A percentile compares a stretch with the other conserved stretches of the same genome.
phyloP scores from a whole-genome alignment of 2,888 invertebrate genomes.

The Callyntrura sp. region DNA sequence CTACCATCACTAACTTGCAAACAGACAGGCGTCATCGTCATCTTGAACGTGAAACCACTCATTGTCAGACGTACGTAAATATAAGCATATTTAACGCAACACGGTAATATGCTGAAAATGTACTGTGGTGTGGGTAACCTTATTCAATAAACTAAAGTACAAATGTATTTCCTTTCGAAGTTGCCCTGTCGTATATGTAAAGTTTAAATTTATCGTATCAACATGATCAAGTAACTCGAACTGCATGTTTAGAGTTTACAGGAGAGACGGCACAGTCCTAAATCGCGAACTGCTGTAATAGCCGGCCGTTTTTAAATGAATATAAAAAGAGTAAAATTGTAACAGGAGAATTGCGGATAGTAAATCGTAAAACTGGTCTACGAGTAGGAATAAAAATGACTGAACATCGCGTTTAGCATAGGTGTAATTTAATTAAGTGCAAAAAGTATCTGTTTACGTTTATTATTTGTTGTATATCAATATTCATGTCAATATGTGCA shows the following conservation, averaged over 20 bases:
- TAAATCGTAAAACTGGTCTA: no score
- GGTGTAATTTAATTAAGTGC: no score
- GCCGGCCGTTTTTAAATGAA: no score
- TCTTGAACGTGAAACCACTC: neutral
- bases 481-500: no score
- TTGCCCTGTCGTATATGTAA: constrained; percentile 6
- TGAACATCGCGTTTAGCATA: no score
- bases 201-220: constrained; percentile 27
- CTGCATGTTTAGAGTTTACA: neutral
- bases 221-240: neutral
- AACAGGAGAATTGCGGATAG: no score
- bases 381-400: no score
- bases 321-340: no score
- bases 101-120: neutral
- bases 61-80: neutral
- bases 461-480: no score
- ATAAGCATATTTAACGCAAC: neutral
- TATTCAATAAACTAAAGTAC: neutral
- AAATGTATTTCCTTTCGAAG: neutral
- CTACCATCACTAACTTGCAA: constrained; percentile 6
- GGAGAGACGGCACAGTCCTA: no score
- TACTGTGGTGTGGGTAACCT: neutral
- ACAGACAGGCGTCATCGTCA: constrained; percentile 2
- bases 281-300: no score
- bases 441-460: no score